These are phyloP conservation scores for Cantharis rustica DNA, from an alignment of 2,888 invertebrate genomes.

Conservation along the genomic window DNA sequence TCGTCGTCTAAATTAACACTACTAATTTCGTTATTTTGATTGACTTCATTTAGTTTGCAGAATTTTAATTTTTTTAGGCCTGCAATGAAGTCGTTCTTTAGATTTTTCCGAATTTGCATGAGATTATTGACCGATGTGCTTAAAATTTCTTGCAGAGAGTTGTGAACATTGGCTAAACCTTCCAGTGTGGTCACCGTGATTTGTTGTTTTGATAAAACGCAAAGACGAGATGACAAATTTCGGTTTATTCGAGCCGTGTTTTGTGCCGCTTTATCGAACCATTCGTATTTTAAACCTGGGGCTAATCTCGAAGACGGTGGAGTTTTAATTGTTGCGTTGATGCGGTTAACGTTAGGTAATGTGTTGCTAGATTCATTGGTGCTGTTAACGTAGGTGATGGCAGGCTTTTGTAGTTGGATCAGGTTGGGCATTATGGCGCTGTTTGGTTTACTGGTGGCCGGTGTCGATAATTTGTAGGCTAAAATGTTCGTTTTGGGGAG, in stretches of 20 bases:
- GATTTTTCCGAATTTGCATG: slow-evolving; percentile 61
- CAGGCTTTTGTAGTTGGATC: background rate
- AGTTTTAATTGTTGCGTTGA: background rate
- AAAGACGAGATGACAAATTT: slow-evolving; percentile 60
- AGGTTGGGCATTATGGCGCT: background rate
- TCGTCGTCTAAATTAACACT: slow-evolving; percentile 35
- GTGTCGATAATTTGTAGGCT: background rate
- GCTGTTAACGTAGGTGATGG: background rate
- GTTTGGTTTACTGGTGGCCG: background rate
- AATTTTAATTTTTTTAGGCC: slow-evolving; percentile 56
- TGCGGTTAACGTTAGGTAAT: background rate
- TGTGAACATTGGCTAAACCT: slow-evolving; percentile 62
- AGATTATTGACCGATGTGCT: slow-evolving; percentile 62
- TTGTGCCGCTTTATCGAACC: slow-evolving; percentile 64
- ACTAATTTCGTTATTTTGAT: background rate
- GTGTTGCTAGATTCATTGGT: background rate
- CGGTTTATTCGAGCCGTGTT: slow-evolving; percentile 63
- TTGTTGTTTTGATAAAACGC: slow-evolving; percentile 60
- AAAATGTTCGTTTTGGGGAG: background rate
- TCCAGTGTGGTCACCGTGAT: slow-evolving; percentile 57
- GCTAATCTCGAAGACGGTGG: slow-evolving; percentile 14
- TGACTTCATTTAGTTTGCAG: slow-evolving; percentile 46
- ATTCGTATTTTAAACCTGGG: slow-evolving; percentile 54
- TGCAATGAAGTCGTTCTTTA: slow-evolving; percentile 61
- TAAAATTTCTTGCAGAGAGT: slow-evolving; percentile 61